Evolutionary conservation across 2,888 invertebrate genomes (phyloP).

Genomic region (Melipona bicolor): DNA sequence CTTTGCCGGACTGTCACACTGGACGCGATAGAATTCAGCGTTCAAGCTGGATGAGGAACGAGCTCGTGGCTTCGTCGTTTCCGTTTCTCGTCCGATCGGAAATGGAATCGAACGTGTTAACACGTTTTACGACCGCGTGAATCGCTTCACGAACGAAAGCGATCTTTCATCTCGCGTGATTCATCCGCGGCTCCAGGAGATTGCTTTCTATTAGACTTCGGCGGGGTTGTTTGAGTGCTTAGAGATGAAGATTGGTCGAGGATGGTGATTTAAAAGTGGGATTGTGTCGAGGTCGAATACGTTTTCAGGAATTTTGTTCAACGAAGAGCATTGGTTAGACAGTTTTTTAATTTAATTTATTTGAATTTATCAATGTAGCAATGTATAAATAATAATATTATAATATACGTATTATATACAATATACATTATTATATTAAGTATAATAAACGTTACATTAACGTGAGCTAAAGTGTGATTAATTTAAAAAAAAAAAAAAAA

Average conservation of each 20-base stretch:
- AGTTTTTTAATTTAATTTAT: background rate
- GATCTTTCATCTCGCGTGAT: conserved; percentile 38
- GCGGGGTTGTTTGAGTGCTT: background rate
- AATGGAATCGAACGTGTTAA: conserved; percentile 25
- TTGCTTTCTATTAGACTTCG: background rate
- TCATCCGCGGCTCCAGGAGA: conserved; percentile 9
- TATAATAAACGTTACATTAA: no score
- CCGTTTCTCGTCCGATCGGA: background rate
- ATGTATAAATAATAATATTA: no score
- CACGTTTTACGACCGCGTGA: conserved; percentile 23
- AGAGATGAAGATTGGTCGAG: background rate
- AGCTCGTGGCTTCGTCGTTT: background rate
- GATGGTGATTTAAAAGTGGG: background rate
- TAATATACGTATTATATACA: no score
- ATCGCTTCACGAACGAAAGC: conserved; percentile 1
- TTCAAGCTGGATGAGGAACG: conserved; percentile 31
- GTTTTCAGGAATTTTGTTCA: background rate
- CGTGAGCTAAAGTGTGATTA: no score
- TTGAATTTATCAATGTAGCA: no score
- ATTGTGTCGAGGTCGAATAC: no score
- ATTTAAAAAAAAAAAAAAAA: background rate
- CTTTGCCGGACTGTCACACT: conserved; percentile 50
- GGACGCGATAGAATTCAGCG: conserved; percentile 27
- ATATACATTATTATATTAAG: no score
- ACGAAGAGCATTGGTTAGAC: background rate